These are phyloP conservation scores for Pica pica DNA, from an alignment of 2,113 vertebrate genomes.

Conservation along the genomic window DNA sequence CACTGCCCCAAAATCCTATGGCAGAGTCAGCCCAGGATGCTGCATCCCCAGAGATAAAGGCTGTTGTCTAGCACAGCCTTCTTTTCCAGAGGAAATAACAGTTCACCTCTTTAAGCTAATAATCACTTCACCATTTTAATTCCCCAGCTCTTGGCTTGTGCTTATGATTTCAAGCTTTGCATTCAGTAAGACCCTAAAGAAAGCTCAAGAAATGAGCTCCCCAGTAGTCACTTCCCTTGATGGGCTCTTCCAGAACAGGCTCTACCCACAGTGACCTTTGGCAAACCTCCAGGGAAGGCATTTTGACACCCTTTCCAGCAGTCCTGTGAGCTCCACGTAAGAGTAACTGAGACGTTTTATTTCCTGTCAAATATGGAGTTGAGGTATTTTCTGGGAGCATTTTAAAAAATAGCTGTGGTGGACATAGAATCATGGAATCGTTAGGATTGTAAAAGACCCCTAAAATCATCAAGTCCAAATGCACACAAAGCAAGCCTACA, in stretches of 20 bases:
- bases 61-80: background rate
- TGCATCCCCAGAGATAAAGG: fast-evolving
- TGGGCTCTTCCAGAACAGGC: background rate
- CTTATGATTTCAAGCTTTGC: slow-evolving; percentile 25
- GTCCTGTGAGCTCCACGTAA: fast-evolving
- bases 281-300: background rate
- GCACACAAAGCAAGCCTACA: background rate
- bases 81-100: background rate
- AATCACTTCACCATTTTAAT: slow-evolving; percentile 11
- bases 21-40: background rate
- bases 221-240: background rate
- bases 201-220: slow-evolving; percentile 13
- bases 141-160: background rate
- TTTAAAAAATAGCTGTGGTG: fast-evolving
- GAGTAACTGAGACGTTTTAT: background rate
- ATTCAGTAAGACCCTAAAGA: slow-evolving; percentile 5
- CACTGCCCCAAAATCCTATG: background rate
- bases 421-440: background rate
- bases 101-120: slow-evolving; percentile 40
- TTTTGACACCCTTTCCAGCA: background rate
- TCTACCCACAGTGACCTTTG: background rate
- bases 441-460: background rate
- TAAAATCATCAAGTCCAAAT: background rate
- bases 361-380: background rate
- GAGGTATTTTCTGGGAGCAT: background rate